A percentile compares a stretch with the other conserved stretches of the same genome.
Conservation (phyloP, 2,888 invertebrate species). For the Poecilobothrus nobilitatus region DNA sequence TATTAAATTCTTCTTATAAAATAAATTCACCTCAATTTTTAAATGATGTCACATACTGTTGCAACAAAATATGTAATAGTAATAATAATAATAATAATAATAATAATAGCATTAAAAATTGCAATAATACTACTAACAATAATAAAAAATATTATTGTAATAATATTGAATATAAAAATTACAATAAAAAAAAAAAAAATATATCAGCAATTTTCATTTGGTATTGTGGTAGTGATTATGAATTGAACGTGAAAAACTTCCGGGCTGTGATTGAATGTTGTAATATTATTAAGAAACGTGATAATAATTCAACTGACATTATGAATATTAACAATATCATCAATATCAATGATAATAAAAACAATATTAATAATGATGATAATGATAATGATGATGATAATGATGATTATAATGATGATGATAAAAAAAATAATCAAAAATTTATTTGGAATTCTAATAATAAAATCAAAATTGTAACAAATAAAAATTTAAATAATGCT, state of each 20-base stretch:
- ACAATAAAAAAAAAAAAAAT: slow-evolving; percentile 11
- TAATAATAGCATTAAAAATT: neutral
- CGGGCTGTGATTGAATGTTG: slow-evolving; percentile 18
- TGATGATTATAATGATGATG: neutral
- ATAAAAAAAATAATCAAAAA: neutral
- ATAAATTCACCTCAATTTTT: neutral
- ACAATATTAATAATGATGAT: neutral
- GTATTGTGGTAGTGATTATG: slow-evolving; percentile 19
- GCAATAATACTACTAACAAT: neutral
- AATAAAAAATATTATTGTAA: neutral
- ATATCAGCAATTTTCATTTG: slow-evolving; percentile 20
- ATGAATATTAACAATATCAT: neutral
- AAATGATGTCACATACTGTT: neutral
- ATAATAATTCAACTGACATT: neutral
- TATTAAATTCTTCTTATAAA: neutral
- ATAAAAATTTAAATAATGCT: too few species aligned
- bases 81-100: neutral
- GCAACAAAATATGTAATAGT: neutral
- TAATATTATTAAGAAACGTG: slow-evolving; percentile 13
- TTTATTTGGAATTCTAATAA: neutral
- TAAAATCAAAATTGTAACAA: neutral
- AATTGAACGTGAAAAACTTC: slow-evolving; percentile 17
- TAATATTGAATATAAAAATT: neutral
- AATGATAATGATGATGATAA: neutral
- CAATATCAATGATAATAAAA: too few species aligned